These are phyloP conservation scores for Caenorhabditis sp. DNA, from an alignment of 2,888 invertebrate species.

Conservation along the genomic window DNA sequence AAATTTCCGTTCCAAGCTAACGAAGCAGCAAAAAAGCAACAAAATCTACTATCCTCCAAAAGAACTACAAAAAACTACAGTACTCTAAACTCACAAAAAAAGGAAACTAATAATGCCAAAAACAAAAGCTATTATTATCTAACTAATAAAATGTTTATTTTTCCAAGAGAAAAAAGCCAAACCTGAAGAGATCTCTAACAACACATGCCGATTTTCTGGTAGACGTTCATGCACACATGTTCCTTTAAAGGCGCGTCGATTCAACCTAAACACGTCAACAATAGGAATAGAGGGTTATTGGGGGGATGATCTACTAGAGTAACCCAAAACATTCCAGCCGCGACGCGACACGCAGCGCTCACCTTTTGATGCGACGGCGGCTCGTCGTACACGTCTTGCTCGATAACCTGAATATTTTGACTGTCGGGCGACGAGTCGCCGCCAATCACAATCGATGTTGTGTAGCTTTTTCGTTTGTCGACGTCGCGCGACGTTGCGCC, in stretches of 20 bases:
- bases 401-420: conserved; percentile 32
- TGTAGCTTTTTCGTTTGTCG: conserved; percentile 63
- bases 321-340: too few species aligned
- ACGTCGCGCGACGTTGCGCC: too few species aligned
- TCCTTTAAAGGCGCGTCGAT: conserved; percentile 38
- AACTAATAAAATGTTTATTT: background rate
- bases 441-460: conserved; percentile 65
- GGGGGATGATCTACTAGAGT: too few species aligned
- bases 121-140: background rate
- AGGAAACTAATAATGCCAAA: background rate
- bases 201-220: too few species aligned
- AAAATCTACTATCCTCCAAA: too few species aligned
- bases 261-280: conserved; percentile 40
- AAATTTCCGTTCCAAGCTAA: too few species aligned
- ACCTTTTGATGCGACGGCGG: conserved; percentile 4
- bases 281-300: background rate
- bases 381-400: conserved; percentile 30
- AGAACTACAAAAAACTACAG: too few species aligned
- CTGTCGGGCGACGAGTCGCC: conserved; percentile 29
- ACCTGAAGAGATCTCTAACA: conserved; percentile 20
- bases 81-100: too few species aligned
- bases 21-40: too few species aligned
- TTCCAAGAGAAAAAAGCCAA: conserved; percentile 15
- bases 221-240: too few species aligned
- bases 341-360: too few species aligned